Percentiles rank a stretch among this genome's conserved stretches.
phyloP scores from a whole-genome alignment of 2,113 vertebrate genomes.

The Meles meles region DNA sequence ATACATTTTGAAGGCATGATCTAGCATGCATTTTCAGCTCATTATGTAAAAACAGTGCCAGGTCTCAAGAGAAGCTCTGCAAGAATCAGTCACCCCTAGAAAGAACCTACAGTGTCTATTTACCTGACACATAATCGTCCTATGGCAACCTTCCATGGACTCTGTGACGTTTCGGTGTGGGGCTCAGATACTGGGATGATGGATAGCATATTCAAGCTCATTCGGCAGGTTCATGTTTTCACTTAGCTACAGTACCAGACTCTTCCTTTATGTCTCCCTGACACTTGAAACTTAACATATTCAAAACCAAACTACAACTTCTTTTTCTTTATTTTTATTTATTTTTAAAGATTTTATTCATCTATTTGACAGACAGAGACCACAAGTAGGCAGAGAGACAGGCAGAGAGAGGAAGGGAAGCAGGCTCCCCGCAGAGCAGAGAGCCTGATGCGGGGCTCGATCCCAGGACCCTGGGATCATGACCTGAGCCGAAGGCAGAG shows the following conservation, averaged over 20 bases:
- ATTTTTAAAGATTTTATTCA: too few species aligned
- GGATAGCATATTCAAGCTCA: neutral
- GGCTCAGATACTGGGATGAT: neutral
- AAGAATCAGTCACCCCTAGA: neutral
- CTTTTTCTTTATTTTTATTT: neutral
- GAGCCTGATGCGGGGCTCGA: too few species aligned
- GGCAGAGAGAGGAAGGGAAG: too few species aligned
- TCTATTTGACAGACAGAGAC: too few species aligned
- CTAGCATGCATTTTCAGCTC: neutral
- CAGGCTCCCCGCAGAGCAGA: too few species aligned
- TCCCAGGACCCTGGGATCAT: too few species aligned
- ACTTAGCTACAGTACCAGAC: neutral
- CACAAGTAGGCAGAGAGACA: too few species aligned
- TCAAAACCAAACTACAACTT: neutral
- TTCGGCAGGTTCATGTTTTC: neutral
- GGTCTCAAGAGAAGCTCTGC: neutral
- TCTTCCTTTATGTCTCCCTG: neutral
- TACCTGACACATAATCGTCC: neutral
- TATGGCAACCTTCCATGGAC: neutral
- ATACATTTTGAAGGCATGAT: neutral
- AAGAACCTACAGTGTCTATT: rapidly evolving
- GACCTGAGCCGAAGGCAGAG: too few species aligned
- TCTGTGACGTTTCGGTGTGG: neutral
- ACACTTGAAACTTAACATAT: neutral
- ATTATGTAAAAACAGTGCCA: neutral